Evolutionary conservation across 2,797 vertebrate species (phyloP).

Genomic region (Eupleurogrammus muticus): DNA sequence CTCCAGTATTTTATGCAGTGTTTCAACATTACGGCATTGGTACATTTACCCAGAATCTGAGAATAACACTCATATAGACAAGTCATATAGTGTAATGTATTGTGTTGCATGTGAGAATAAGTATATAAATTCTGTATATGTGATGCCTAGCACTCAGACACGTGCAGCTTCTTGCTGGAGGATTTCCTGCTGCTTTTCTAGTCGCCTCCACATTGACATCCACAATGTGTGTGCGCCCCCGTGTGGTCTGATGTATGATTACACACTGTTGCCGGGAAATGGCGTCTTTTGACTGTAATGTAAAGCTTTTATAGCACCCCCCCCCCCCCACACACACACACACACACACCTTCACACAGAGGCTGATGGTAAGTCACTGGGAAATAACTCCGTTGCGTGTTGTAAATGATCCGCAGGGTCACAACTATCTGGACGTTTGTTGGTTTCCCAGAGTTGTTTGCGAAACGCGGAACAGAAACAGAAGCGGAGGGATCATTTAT

Average conservation of each 20-base stretch:
- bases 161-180: not conserved
- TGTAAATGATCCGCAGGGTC: not conserved
- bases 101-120: too few species aligned
- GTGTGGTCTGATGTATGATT: constrained; percentile 33
- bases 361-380: too few species aligned
- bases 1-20: too few species aligned
- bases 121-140: too few species aligned
- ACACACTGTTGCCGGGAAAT: constrained; percentile 25
- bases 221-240: constrained; percentile 37
- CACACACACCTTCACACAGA: not conserved
- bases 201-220: not conserved
- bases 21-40: too few species aligned
- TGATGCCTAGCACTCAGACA: not conserved
- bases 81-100: not conserved
- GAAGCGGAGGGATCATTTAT: not conserved
- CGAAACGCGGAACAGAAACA: not conserved
- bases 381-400: not conserved
- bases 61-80: not conserved
- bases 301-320: not conserved
- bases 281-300: not conserved
- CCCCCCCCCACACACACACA: too few species aligned
- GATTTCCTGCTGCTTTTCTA: not conserved
- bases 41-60: too few species aligned
- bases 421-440: not conserved
- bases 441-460: not conserved